Base-by-base conservation (phyloP, 2,888 invertebrate genomes). In the Acleris cristana region DNA sequence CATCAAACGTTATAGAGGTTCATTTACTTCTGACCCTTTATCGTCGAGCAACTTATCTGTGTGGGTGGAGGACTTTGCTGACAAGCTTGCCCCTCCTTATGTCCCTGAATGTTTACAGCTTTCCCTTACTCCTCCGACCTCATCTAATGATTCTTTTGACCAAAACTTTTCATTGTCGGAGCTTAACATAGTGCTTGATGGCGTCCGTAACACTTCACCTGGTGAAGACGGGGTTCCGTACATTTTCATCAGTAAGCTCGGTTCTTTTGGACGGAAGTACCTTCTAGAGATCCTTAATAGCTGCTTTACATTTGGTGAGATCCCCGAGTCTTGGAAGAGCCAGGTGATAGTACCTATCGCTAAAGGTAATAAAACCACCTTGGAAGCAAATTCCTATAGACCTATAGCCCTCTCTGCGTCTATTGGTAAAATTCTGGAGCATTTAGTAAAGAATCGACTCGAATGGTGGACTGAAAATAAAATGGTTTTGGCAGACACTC, bases 381-480 rank as follows among this genome's bases (percentile, higher is more conserved):
- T n/a, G n/a, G n/a, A n/a, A n/a, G n/a, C n/a, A n/a, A n/a, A n/a
- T n/a, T n/a, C n/a, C n/a, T n/a, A n/a, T n/a, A n/a, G n/a, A n/a
- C n/a, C n/a, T n/a, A n/a, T n/a, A n/a, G n/a, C n/a, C n/a, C n/a
- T n/a, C n/a, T n/a, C n/a, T n/a, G n/a, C n/a, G n/a, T n/a, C n/a
- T n/a, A n/a, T n/a, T n/a, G n/a, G n/a, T n/a, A n/a, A n/a, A n/a
- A n/a, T n/a, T n/a, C n/a, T n/a, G n/a, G n/a, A n/a, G n/a, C n/a
- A n/a, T n/a, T n/a, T 44, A 21, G 52, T 69, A 4, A 61, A 49
- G 2, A 62, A 58, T 8, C n/a, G 69, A 6, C 34, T 69, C 2
- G 69, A 69, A 34, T 69, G 69, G 65, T 61, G 52, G 16, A 18
- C 57, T 14, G 69, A 65, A 45, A 58, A 58, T 3, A 58, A 63